Base-by-base conservation (phyloP, 2,113 vertebrate genomes). In the Garra rufa region DNA sequence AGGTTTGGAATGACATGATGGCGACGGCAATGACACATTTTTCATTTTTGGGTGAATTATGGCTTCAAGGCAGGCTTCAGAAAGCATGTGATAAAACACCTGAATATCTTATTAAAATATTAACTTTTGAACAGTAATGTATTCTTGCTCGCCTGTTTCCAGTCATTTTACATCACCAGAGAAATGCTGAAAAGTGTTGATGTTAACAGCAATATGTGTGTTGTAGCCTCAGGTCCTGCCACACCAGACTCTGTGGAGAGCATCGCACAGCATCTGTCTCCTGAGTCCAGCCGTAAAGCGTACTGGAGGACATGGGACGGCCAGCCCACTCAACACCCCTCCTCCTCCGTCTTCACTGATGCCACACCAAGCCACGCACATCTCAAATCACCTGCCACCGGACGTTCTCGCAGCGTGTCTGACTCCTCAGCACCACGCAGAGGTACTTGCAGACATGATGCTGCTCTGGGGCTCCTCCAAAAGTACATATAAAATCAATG, bases 191-290 rank as follows among this genome's bases (percentile, higher is more conserved):
- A 67, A 80, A 48, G 8, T 13, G 10, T 46, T 48, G 26, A 80
- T 80, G 17, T 8, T 52, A 41, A 34, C 30, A 17, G 44, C 28
- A 24, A 7, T 71, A 52, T 38, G 6, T 55, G n/a, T 76, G 19
- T 44, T 81, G 13, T 85, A 99, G 96, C 96, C 65, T 99, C 97
- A 0, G 97, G 97, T 55, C 97, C 98, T 17, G 96, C 96, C 69
- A 99, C 98, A 41, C 98, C 98, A 0, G 98, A 99, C 90, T 99
- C 98, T 0, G 93, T 96, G 5, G 98, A 99, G 91, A 97, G 96
- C 24, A 90, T 96, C 17, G 95, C 92, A 88, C 97, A 99, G 83
- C 97, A 98, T 70, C 94, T 98, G 86, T 99, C 98, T 85, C 98
- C 98, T 0, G 98, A 99, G 88, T 98, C 97, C 3, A 96, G 95